phyloP scores from a whole-genome alignment of 2,797 vertebrate genomes.

The Dryobates pubescens region DNA sequence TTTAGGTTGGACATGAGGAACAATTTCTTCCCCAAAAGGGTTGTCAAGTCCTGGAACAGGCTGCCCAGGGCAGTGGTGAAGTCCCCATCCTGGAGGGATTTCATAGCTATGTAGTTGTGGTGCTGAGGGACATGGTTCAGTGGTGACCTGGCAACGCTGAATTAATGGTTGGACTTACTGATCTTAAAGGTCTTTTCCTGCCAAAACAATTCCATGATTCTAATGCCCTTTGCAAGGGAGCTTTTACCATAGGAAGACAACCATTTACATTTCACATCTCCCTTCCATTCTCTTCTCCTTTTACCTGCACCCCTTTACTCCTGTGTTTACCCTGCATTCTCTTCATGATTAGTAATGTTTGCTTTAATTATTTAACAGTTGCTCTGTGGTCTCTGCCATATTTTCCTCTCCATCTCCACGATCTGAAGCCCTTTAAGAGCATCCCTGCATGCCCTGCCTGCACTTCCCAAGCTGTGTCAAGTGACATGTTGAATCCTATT shows the following conservation, averaged over 20 bases:
- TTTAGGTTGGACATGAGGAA: not conserved
- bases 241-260: not conserved
- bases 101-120: not conserved
- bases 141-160: not conserved
- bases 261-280: not conserved
- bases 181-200: no score
- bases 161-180: no score
- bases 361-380: not conserved
- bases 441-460: accelerated
- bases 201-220: not conserved
- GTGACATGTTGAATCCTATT: not conserved
- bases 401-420: not conserved
- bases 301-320: not conserved
- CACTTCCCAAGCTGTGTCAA: not conserved
- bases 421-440: not conserved
- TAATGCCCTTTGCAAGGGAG: not conserved
- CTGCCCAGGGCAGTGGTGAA: no score
- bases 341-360: not conserved
- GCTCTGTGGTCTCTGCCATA: accelerated
- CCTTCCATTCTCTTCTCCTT: not conserved
- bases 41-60: not conserved
- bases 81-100: not conserved
- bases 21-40: not conserved
- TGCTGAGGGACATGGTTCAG: not conserved
- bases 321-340: not conserved